Percentiles rank a stretch among this genome's conserved stretches.
These are phyloP conservation scores for Lissocephala sabroskyi DNA, from an alignment of 2,888 invertebrate genomes.

Conservation along the genomic window DNA sequence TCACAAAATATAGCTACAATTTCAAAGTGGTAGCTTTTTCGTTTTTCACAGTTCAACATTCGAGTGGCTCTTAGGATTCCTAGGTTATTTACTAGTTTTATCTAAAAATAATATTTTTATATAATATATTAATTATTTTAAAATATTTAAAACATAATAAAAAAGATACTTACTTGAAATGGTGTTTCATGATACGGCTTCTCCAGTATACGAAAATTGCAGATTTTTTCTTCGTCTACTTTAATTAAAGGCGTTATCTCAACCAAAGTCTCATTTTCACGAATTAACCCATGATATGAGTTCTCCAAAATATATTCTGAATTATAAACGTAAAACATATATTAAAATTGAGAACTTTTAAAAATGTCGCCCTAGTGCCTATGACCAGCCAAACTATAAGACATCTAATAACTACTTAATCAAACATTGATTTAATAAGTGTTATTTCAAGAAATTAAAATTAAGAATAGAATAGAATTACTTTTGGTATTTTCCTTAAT, in stretches of 20 bases:
- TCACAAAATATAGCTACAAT: conserved; percentile 94
- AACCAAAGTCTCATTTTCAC: conserved; percentile 93
- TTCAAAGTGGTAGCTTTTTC: conserved; percentile 95
- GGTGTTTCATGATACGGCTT: conserved; percentile 95
- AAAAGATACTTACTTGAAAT: conserved; percentile 83
- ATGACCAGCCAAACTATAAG: too few species aligned
- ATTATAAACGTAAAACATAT: conserved; percentile 13
- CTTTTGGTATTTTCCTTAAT: too few species aligned
- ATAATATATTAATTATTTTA: conserved; percentile 6
- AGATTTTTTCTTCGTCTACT: conserved; percentile 85
- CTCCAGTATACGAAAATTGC: conserved; percentile 91
- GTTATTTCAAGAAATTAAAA: too few species aligned
- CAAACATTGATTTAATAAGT: too few species aligned
- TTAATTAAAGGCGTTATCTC: conserved; percentile 94
- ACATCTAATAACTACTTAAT: too few species aligned
- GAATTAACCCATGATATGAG: conserved; percentile 93
- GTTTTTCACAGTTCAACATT: conserved; percentile 93
- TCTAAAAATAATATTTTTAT: conserved; percentile 71
- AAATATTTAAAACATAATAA: background rate
- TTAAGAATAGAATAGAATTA: too few species aligned
- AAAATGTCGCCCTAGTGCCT: too few species aligned
- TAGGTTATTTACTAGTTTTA: conserved; percentile 83
- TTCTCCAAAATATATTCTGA: conserved; percentile 78
- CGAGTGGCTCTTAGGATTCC: conserved; percentile 85
- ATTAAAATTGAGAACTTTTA: too few species aligned